Evolutionary conservation across 2,797 vertebrate species (phyloP).

Genomic region (Gymnothorax reevesii): DNA sequence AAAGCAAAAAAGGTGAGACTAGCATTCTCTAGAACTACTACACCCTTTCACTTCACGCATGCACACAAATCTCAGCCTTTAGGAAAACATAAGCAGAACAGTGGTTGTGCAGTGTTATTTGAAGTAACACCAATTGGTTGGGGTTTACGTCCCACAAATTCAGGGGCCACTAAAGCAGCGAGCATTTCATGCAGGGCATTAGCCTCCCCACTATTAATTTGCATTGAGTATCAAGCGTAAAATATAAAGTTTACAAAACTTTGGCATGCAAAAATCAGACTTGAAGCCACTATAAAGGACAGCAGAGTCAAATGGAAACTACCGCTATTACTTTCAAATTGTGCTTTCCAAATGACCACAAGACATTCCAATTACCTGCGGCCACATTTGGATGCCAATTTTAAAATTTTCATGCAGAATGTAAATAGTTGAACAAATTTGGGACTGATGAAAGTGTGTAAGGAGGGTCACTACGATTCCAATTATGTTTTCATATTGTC

Average conservation of each 20-base stretch:
- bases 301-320: constrained; percentile 46
- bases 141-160: constrained; percentile 30
- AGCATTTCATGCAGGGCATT: constrained; percentile 54
- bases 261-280: constrained; percentile 63
- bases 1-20: neutral
- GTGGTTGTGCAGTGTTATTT: constrained; percentile 2
- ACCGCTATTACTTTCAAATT: constrained; percentile 53
- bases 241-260: constrained; percentile 57
- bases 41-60: constrained; percentile 42
- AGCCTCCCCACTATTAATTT: constrained; percentile 48
- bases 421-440: constrained; percentile 13
- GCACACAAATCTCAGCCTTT: constrained; percentile 46
- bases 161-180: constrained; percentile 38
- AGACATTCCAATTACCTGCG: neutral
- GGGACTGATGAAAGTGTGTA: constrained; percentile 22
- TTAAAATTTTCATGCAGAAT: neutral
- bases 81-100: constrained; percentile 46
- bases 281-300: constrained; percentile 54
- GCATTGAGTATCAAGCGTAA: constrained; percentile 76
- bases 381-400: neutral
- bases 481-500: constrained; percentile 23
- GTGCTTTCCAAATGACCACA: constrained; percentile 52
- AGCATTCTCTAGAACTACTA: constrained; percentile 24
- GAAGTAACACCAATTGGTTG: constrained; percentile 34
- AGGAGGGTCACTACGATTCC: neutral